phyloP scores from a whole-genome alignment of 2,797 vertebrate species.

The Coregonus sp. region DNA sequence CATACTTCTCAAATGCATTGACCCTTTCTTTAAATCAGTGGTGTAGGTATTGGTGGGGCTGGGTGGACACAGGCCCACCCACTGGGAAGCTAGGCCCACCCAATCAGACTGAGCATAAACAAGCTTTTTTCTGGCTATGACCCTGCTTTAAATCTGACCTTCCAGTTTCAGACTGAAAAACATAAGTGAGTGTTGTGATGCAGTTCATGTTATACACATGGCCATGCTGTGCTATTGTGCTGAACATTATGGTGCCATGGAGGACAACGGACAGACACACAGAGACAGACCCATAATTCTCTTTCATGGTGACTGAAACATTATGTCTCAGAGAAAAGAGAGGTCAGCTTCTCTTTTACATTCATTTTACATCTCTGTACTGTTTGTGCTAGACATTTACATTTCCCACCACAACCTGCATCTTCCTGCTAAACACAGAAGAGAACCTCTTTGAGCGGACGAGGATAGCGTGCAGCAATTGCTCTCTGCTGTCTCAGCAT shows the following conservation, averaged over 20 bases:
- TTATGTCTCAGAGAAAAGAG: neutral
- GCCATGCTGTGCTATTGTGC: neutral
- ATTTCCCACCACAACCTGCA: neutral
- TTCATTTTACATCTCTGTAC: neutral
- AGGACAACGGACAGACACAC: neutral
- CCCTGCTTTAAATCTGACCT: neutral
- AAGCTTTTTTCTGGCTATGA: too few species aligned
- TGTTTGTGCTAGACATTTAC: neutral
- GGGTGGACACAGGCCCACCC: too few species aligned
- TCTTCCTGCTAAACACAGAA: neutral
- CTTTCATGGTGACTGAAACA: neutral
- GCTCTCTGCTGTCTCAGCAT: neutral
- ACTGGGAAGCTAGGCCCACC: too few species aligned
- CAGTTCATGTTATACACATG: neutral
- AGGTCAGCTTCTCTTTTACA: neutral
- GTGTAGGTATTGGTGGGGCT: too few species aligned
- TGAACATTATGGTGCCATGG: neutral
- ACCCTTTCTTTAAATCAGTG: neutral
- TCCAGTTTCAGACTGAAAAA: neutral
- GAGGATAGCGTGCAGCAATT: neutral
- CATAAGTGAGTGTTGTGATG: neutral
- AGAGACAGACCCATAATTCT: constrained; percentile 7
- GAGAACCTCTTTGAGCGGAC: neutral
- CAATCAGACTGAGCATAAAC: too few species aligned
- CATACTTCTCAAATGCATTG: too few species aligned